Base-by-base conservation (phyloP, 2,888 invertebrate species). In the Nephrotoma appendiculata region DNA sequence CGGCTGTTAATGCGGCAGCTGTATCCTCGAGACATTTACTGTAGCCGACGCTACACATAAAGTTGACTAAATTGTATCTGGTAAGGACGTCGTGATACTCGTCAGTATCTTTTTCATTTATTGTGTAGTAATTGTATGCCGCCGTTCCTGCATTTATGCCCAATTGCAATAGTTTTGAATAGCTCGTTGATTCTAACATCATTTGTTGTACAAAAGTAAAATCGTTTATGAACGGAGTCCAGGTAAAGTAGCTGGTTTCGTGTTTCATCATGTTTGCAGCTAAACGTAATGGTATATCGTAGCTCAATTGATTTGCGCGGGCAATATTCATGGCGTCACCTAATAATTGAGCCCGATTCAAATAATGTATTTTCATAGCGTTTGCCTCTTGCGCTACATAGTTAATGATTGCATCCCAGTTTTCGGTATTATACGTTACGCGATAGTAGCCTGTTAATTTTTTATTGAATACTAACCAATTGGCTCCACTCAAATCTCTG, bases 341-440 rank as follows among this genome's bases (percentile, higher is more conserved):
- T 6, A 98, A 92, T 86, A 98, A 92, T 90, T 97, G 97, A 0
- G 96, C 96, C 87, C 97, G 92, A 89, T 96, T 96, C 87, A 95
- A 94, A 1, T 94, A 93, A 87, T 95, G 93, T 86, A 97, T 95
- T 85, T 93, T 93, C 12, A 15, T n/a, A n/a, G 15, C 57, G 42
- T 93, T 93, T 15, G 41, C 52, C 15, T 41, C 93, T 83, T 92
- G 91, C 41, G 93, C 93, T 0, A 96, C 91, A 31, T 71, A 31
- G 9, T 31, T 31, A 31, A 71, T 71, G 19, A 71, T 31, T 0
- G 93, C 91, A 0, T 90, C 89, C 95, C 95, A 95, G 89, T 95
- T 95, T 0, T 90, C 89, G 0, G 88, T 88, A 83, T 95, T 95
- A 88, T 95, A 95, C 89, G 95, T 94, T 2, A 95, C 94, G 89